phyloP scores from a whole-genome alignment of 2,888 invertebrate genomes.

The Drosophila glabriapex region DNA sequence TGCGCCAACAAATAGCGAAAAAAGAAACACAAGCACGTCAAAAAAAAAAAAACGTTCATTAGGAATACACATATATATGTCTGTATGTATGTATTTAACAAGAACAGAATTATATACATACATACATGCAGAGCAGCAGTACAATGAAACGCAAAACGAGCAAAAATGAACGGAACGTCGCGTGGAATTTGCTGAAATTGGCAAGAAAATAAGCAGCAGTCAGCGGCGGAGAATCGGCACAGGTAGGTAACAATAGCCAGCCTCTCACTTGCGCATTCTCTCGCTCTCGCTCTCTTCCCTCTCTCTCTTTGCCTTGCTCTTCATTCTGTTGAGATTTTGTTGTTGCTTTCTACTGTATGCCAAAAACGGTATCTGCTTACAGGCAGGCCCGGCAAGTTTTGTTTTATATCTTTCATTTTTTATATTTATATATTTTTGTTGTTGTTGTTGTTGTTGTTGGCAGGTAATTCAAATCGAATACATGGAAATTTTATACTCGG shows the following conservation, averaged over 20 bases:
- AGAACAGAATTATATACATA: constrained; percentile 1
- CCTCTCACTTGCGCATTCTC: constrained; percentile 1
- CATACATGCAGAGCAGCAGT: neutral
- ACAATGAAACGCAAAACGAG: constrained; percentile 52
- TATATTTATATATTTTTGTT: neutral
- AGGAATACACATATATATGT: neutral
- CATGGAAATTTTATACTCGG: constrained; percentile 73
- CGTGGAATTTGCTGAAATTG: constrained; percentile 76
- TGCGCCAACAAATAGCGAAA: constrained; percentile 36
- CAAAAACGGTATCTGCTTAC: constrained; percentile 79
- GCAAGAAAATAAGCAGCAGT: constrained; percentile 56
- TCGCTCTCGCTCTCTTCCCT: constrained; percentile 17
- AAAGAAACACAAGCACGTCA: neutral
- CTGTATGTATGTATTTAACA: neutral
- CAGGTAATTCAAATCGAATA: constrained; percentile 75
- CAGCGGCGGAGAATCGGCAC: constrained; percentile 23
- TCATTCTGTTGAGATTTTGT: constrained; percentile 26
- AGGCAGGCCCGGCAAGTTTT: constrained; percentile 61
- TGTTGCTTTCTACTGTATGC: constrained; percentile 28
- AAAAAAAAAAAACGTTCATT: constrained; percentile 21
- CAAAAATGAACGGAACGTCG: constrained; percentile 59
- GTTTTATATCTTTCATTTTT: constrained; percentile 23
- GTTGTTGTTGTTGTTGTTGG: neutral
- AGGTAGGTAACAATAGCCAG: constrained; percentile 45
- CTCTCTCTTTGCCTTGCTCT: constrained; percentile 18